Percentiles rank a stretch among this genome's conserved stretches.
These are phyloP conservation scores for Drosophila borealis DNA, from an alignment of 2,888 invertebrate species.

Conservation along the genomic window DNA sequence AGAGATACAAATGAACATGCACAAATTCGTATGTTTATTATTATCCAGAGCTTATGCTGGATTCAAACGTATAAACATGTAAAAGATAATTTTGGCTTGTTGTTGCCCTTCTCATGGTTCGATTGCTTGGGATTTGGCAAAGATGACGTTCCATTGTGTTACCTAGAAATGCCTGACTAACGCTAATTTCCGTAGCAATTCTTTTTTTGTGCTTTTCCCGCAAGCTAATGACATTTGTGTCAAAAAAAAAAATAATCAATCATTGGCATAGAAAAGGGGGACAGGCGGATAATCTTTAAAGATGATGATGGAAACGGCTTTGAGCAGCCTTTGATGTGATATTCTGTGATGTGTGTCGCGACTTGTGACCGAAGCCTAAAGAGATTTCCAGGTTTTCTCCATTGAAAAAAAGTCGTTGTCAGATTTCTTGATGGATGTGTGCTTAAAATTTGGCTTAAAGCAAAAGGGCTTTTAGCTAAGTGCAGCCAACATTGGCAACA, in stretches of 20 bases:
- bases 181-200: constrained; percentile 60
- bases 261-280: constrained; percentile 42
- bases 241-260: constrained; percentile 78
- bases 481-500: constrained; percentile 38
- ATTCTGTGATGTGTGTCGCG: constrained; percentile 22
- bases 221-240: constrained; percentile 59
- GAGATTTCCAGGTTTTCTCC: constrained; percentile 8
- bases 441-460: constrained; percentile 33
- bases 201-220: constrained; percentile 14
- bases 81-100: constrained; percentile 26
- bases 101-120: constrained; percentile 31
- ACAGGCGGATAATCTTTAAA: constrained; percentile 13
- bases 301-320: constrained; percentile 21
- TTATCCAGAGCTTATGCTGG: neutral
- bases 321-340: constrained; percentile 18
- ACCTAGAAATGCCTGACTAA: constrained; percentile 55
- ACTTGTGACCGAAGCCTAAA: constrained; percentile 21
- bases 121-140: constrained; percentile 21
- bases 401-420: constrained; percentile 17
- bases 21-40: neutral
- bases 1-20: too few relatives aligned
- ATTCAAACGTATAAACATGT: constrained; percentile 14
- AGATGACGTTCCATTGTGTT: constrained; percentile 30
- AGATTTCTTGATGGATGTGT: constrained; percentile 45
- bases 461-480: constrained; percentile 19